Evolutionary conservation across 2,113 vertebrate species (phyloP).

Genomic region (Pogona vitticeps): DNA sequence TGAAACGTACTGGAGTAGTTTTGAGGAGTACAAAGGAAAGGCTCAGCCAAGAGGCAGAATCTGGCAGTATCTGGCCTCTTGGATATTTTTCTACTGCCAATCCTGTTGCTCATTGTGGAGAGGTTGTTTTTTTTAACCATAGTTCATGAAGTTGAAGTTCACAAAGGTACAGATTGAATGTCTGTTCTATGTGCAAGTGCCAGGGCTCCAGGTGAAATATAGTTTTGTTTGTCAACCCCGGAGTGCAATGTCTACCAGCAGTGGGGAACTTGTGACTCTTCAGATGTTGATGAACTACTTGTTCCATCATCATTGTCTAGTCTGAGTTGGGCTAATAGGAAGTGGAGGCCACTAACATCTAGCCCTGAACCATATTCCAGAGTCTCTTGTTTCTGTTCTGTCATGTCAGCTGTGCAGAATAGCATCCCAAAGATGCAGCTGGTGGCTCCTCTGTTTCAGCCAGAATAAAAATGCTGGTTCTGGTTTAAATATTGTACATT

Average conservation of each 20-base stretch:
- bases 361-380: neutral
- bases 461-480: neutral
- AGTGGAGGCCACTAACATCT: too few species aligned
- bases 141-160: neutral
- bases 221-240: neutral
- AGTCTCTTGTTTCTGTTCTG: neutral
- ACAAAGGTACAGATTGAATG: neutral
- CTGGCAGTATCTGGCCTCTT: neutral
- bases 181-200: neutral
- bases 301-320: too few species aligned
- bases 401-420: neutral
- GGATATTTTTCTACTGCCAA: neutral
- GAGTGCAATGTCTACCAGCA: neutral
- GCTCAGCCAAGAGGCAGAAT: neutral
- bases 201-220: neutral
- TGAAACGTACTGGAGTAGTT: neutral
- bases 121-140: too few species aligned
- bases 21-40: neutral
- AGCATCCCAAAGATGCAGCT: neutral
- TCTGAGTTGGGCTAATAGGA: too few species aligned
- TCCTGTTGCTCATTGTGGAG: too few species aligned
- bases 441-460: neutral
- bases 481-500: neutral
- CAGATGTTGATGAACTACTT: too few species aligned
- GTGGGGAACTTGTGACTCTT: neutral